phyloP scores from a whole-genome alignment of 2,113 vertebrate species.

The Dendropsophus ebraccatus region DNA sequence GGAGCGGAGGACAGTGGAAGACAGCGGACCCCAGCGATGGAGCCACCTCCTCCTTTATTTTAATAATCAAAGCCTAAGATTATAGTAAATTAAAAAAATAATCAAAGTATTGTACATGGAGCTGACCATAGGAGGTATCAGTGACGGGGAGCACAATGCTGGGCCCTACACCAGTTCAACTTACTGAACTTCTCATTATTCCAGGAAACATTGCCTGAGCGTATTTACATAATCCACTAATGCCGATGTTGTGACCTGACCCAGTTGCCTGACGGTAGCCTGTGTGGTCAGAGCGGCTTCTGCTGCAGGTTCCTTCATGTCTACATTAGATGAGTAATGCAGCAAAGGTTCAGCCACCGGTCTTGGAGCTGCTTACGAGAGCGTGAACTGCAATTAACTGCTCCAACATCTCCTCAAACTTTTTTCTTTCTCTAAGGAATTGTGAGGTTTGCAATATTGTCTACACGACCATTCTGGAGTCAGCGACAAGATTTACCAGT shows the following conservation, averaged over 20 bases:
- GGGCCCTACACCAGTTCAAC: not conserved
- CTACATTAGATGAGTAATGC: not conserved
- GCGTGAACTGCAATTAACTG: not conserved
- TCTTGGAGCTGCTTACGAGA: not conserved
- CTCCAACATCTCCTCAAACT: not conserved
- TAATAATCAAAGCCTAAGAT: too few species aligned
- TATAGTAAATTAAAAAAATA: too few species aligned
- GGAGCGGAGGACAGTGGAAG: too few species aligned
- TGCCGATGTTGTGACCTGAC: not conserved
- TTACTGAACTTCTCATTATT: not conserved
- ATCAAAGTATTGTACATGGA: not conserved
- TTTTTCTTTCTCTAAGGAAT: not conserved
- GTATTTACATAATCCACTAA: constrained; percentile 3
- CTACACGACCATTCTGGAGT: not conserved
- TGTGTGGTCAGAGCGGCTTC: not conserved
- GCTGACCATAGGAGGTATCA: not conserved
- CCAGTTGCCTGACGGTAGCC: not conserved
- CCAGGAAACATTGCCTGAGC: not conserved
- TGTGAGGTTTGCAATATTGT: not conserved
- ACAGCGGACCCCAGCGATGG: too few species aligned
- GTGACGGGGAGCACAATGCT: not conserved
- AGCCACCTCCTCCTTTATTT: too few species aligned
- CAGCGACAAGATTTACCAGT: not conserved
- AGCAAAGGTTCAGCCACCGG: not conserved
- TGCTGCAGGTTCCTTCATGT: not conserved